Conservation (phyloP, 2,797 vertebrate genomes). For the Dromococcyx pavoninus region DNA sequence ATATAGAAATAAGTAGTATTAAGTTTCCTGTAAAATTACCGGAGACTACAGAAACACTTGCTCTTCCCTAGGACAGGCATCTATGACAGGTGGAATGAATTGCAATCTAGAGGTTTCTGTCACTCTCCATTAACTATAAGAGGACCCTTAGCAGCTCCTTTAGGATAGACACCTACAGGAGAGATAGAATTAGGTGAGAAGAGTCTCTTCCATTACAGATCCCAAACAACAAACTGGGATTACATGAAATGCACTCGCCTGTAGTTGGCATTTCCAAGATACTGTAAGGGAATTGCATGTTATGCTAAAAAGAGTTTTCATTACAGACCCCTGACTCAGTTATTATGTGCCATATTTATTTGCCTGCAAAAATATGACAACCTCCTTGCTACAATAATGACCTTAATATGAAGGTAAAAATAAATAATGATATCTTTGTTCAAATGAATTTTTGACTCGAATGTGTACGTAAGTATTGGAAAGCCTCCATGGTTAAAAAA, state of each 20-base stretch:
- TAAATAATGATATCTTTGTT: constrained; percentile 27
- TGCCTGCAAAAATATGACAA: background rate
- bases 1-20: background rate
- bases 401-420: constrained; percentile 6
- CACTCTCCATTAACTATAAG: background rate
- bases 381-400: background rate
- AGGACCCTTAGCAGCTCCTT: background rate
- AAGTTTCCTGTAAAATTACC: background rate
- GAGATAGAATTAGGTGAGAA: constrained; percentile 41
- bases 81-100: background rate
- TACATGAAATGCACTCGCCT: constrained; percentile 16
- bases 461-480: background rate
- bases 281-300: background rate
- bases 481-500: background rate
- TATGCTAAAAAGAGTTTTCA: constrained; percentile 1
- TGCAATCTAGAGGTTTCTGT: constrained; percentile 4
- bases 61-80: background rate
- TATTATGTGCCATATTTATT: background rate
- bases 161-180: constrained; percentile 20
- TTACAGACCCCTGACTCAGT: background rate
- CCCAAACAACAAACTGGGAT: constrained; percentile 22
- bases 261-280: background rate
- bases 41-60: background rate
- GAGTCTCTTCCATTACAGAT: constrained; percentile 50
- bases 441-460: background rate